Conservation (phyloP, 2,113 vertebrate species). For the Scartelaos histophorus region DNA sequence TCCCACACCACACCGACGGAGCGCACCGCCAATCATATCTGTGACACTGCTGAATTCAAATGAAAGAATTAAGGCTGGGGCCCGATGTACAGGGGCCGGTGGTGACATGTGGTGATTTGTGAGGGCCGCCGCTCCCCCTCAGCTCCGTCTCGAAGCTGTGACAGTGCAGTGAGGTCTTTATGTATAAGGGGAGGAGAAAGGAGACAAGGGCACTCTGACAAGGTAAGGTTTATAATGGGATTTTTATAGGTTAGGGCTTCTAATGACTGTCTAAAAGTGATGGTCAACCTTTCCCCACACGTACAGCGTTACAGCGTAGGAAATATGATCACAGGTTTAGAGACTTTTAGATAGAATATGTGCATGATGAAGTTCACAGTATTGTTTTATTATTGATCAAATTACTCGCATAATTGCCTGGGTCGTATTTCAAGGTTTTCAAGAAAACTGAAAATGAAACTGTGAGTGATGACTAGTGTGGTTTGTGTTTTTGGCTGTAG, state of each 20-base stretch:
- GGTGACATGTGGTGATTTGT: slow-evolving; percentile 53
- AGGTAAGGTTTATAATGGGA: slow-evolving; percentile 9
- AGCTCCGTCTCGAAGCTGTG: slow-evolving; percentile 40
- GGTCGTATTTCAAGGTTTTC: too few species aligned
- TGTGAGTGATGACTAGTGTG: too few species aligned
- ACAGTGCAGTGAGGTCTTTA: slow-evolving; percentile 49
- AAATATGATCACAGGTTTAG: too few species aligned
- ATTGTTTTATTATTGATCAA: too few species aligned
- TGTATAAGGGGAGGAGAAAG: slow-evolving; percentile 40
- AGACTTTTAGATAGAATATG: too few species aligned
- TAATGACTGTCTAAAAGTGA: slow-evolving; percentile 11
- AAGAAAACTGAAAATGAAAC: too few species aligned
- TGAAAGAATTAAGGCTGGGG: slow-evolving; percentile 42
- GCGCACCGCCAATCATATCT: slow-evolving; percentile 47
- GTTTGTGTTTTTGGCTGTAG: too few species aligned
- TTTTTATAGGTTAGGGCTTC: slow-evolving; percentile 30
- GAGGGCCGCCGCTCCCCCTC: slow-evolving; percentile 22
- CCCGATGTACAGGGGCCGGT: slow-evolving; percentile 45
- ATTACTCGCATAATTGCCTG: too few species aligned
- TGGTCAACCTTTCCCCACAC: too few species aligned
- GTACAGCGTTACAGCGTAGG: too few species aligned
- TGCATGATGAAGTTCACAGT: too few species aligned
- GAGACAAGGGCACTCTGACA: slow-evolving; percentile 20
- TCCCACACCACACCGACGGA: slow-evolving; percentile 9
- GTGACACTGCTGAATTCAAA: slow-evolving; percentile 58